phyloP scores from a whole-genome alignment of 2,113 vertebrate genomes.

The Syngnathus scovelli region DNA sequence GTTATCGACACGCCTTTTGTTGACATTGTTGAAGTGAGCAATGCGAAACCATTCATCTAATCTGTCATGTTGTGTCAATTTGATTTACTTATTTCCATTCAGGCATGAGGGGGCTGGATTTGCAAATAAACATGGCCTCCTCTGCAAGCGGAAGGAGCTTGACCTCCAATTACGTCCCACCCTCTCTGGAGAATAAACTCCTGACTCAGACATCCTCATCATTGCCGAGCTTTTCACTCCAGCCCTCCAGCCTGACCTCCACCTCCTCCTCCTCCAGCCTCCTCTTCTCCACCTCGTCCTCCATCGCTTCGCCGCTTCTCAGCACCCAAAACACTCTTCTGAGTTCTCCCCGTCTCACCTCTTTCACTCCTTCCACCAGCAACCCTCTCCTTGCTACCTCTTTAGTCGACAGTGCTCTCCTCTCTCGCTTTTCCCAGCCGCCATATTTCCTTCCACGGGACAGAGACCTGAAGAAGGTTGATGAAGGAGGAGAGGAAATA shows the following conservation, averaged over 20 bases:
- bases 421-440: slow-evolving; percentile 9
- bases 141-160: slow-evolving; percentile 26
- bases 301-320: slow-evolving; percentile 29
- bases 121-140: slow-evolving; percentile 28
- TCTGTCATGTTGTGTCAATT: background rate
- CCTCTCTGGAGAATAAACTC: slow-evolving; percentile 64
- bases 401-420: slow-evolving; percentile 12
- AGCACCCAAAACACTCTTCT: slow-evolving; percentile 56
- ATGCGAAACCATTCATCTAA: slow-evolving; percentile 21
- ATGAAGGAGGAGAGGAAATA: slow-evolving; percentile 19
- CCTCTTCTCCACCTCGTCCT: slow-evolving; percentile 32
- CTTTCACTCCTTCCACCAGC: slow-evolving; percentile 13
- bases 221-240: slow-evolving; percentile 40
- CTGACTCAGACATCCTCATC: slow-evolving; percentile 38
- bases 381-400: slow-evolving; percentile 22
- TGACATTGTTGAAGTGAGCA: slow-evolving; percentile 27
- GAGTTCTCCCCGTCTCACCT: background rate
- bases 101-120: slow-evolving; percentile 54
- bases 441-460: slow-evolving; percentile 9
- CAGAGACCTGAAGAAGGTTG: slow-evolving; percentile 5
- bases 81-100: slow-evolving; percentile 18
- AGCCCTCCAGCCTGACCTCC: slow-evolving; percentile 50
- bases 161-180: slow-evolving; percentile 38
- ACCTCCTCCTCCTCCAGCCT: slow-evolving; percentile 43
- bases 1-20: slow-evolving; percentile 14